These are phyloP conservation scores for Cephus spinipes DNA, from an alignment of 2,888 invertebrate genomes.

Conservation along the genomic window DNA sequence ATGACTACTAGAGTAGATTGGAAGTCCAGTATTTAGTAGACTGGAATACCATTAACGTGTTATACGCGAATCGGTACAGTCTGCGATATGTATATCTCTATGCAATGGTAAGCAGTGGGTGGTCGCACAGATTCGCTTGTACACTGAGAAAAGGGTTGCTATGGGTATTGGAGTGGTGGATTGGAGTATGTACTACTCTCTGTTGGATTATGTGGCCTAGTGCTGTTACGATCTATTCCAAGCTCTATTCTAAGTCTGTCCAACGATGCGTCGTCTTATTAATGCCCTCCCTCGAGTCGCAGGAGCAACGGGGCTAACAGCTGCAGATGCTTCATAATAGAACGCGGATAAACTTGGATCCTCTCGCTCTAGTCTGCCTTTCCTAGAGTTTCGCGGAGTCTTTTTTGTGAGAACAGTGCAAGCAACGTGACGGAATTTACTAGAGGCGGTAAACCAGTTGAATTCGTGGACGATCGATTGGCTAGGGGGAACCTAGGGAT, in stretches of 20 bases:
- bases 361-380: background rate
- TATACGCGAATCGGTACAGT: background rate
- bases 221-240: conserved; percentile 43
- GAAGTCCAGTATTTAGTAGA: background rate
- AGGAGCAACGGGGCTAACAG: conserved; percentile 40
- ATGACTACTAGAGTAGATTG: background rate
- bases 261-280: conserved; percentile 47
- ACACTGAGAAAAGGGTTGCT: background rate
- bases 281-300: conserved; percentile 40
- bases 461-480: background rate
- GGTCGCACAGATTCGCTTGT: background rate
- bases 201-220: conserved; percentile 35
- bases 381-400: background rate
- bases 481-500: background rate
- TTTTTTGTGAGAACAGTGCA: background rate
- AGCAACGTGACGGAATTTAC: background rate
- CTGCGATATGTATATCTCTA: background rate
- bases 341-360: conserved; percentile 32
- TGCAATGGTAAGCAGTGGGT: background rate
- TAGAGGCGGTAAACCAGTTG: background rate
- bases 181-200: background rate
- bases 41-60: background rate
- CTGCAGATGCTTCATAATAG: conserved; percentile 43
- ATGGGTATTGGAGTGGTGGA: background rate
- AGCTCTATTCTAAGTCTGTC: conserved; percentile 40